phyloP scores from a whole-genome alignment of 2,888 invertebrate genomes.

The Euplexia lucipara region DNA sequence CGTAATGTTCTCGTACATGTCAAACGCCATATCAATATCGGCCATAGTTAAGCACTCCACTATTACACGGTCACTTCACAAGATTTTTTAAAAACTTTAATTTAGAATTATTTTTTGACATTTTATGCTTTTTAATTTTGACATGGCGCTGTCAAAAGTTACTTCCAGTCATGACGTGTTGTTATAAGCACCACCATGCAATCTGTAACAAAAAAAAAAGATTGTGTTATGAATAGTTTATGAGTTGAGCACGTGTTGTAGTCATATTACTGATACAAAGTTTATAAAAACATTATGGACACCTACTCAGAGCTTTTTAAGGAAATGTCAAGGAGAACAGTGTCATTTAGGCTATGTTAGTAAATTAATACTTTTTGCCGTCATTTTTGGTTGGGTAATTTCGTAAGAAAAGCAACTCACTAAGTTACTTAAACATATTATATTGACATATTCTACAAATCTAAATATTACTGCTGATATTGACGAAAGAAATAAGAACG shows the following conservation, averaged over 20 bases:
- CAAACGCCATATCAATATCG: slow-evolving; percentile 62
- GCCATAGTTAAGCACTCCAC: slow-evolving; percentile 71
- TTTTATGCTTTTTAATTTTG: slow-evolving; percentile 67
- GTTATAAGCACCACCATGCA: slow-evolving; percentile 45
- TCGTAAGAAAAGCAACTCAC: slow-evolving; percentile 26
- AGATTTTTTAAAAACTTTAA: slow-evolving; percentile 64
- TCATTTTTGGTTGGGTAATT: slow-evolving; percentile 27
- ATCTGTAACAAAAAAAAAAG: slow-evolving; percentile 74
- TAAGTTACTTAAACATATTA: slow-evolving; percentile 16
- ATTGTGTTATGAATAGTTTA: slow-evolving; percentile 60
- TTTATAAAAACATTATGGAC: slow-evolving; percentile 40
- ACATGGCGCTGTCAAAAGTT: slow-evolving; percentile 46
- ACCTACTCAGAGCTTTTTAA: slow-evolving; percentile 53
- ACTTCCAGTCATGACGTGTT: slow-evolving; percentile 45
- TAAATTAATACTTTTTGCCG: slow-evolving; percentile 47
- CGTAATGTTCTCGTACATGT: slow-evolving; percentile 68
- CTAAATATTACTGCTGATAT: slow-evolving; percentile 30
- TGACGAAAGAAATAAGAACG: slow-evolving; percentile 29
- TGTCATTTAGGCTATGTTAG: slow-evolving; percentile 47
- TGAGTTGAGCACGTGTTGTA: slow-evolving; percentile 62
- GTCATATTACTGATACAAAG: slow-evolving; percentile 64
- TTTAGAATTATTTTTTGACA: slow-evolving; percentile 74
- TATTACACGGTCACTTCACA: slow-evolving; percentile 63
- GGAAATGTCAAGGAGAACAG: slow-evolving; percentile 66
- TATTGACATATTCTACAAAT: slow-evolving; percentile 37